These are phyloP conservation scores for Drosophila baimaii DNA, from an alignment of 1,140 invertebrate genomes.

Conservation along the genomic window DNA sequence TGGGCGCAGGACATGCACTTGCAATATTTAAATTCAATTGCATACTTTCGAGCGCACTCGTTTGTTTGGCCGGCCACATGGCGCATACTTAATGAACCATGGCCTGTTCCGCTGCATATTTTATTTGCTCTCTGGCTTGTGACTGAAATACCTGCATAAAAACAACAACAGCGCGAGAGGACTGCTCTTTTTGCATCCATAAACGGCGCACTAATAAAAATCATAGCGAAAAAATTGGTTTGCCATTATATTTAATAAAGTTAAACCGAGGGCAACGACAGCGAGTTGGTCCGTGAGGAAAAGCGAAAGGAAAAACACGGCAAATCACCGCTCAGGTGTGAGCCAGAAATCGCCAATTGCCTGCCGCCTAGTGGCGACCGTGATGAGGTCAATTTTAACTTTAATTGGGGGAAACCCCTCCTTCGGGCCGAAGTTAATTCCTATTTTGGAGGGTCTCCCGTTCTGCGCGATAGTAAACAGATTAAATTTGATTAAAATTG, in stretches of 20 bases:
- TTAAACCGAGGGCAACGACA: conserved; percentile 44
- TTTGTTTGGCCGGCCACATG: conserved; percentile 65
- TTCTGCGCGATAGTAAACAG: conserved; percentile 31
- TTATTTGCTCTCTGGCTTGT: conserved; percentile 54
- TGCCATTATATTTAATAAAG: conserved; percentile 68
- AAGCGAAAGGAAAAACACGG: conserved; percentile 30
- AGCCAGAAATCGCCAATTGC: conserved; percentile 45
- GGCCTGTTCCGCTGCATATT: conserved; percentile 70
- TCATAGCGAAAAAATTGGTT: conserved; percentile 56
- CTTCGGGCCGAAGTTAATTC: background rate
- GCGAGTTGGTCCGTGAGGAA: conserved; percentile 11
- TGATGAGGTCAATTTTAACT: conserved; percentile 56
- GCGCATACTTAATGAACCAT: conserved; percentile 80
- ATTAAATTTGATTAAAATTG: conserved; percentile 62
- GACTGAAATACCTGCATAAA: conserved; percentile 63
- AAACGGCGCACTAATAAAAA: conserved; percentile 51
- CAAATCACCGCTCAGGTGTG: conserved; percentile 21
- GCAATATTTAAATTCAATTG: conserved; percentile 83
- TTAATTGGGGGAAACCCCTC: conserved; percentile 10
- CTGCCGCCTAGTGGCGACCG: conserved; percentile 46
- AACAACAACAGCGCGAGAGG: conserved; percentile 17
- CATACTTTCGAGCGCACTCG: conserved; percentile 72
- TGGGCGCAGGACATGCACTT: conserved; percentile 47
- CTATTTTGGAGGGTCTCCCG: background rate
- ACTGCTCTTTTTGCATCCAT: conserved; percentile 34